A percentile compares a stretch with the other conserved stretches of the same genome.
phyloP scores from a whole-genome alignment of 2,797 vertebrate species.

The Dallia pectoralis region DNA sequence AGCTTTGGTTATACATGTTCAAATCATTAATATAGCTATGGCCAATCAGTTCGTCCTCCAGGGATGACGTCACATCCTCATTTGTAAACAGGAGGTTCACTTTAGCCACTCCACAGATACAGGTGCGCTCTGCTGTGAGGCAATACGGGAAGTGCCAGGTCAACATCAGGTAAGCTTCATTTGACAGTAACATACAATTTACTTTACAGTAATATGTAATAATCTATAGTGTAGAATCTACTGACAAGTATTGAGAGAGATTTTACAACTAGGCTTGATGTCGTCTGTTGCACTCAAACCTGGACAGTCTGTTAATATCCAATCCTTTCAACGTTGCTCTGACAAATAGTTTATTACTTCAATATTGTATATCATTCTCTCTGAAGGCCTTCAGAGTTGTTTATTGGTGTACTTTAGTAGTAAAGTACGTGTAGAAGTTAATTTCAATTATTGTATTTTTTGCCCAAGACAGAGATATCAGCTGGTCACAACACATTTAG shows the following conservation, averaged over 20 bases:
- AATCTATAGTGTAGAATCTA: not conserved
- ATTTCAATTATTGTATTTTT: not conserved
- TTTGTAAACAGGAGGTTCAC: slow-evolving; percentile 6
- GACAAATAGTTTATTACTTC: not conserved
- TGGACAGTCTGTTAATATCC: not conserved
- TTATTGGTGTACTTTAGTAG: not conserved
- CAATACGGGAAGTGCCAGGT: not conserved
- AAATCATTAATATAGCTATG: not conserved
- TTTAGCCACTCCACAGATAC: not conserved
- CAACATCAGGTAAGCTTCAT: not conserved
- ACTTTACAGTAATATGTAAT: not conserved
- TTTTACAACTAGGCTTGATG: not conserved
- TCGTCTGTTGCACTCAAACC: not conserved
- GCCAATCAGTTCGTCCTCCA: not conserved
- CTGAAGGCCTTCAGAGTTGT: not conserved
- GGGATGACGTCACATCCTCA: slow-evolving; percentile 26
- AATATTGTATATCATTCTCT: not conserved
- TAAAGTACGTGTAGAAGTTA: not conserved
- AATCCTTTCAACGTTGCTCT: not conserved
- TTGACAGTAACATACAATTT: not conserved
- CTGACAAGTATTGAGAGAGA: not conserved
- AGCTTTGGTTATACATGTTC: not conserved
- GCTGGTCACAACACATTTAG: not conserved
- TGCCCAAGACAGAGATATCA: not conserved
- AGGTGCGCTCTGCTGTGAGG: not conserved